These are phyloP conservation scores for Agrochola litura DNA, from an alignment of 2,888 invertebrate species.

Conservation along the genomic window DNA sequence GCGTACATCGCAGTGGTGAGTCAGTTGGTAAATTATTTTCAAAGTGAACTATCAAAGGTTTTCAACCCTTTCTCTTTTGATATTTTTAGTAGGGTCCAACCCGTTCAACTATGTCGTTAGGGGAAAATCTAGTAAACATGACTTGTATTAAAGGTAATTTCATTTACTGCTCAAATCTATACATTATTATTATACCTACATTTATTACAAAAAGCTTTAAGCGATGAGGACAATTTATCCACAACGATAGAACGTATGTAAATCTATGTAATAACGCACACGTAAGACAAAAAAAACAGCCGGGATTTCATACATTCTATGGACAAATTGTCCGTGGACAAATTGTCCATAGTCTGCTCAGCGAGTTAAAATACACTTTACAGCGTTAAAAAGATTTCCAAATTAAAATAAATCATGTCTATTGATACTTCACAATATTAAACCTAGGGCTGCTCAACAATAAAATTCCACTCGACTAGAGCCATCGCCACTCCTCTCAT, in stretches of 20 bases:
- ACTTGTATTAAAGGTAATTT: neutral
- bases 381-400: neutral
- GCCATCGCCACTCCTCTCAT: constrained; percentile 48
- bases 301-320: neutral
- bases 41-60: constrained; percentile 16
- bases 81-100: constrained; percentile 13
- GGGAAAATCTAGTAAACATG: neutral
- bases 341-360: neutral
- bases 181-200: neutral
- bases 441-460: constrained; percentile 60
- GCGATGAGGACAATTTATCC: neutral
- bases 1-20: neutral
- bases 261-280: no score
- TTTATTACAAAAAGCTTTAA: neutral
- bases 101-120: neutral
- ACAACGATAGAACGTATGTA: neutral
- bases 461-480: constrained; percentile 73
- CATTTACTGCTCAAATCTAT: no score
- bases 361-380: neutral
- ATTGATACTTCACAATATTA: constrained; percentile 43
- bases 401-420: constrained; percentile 35
- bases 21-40: constrained; percentile 14
- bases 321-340: neutral
- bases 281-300: no score
- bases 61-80: constrained; percentile 22